phyloP scores from a whole-genome alignment of 1,140 invertebrate genomes.

The Macrobrachium nipponense region DNA sequence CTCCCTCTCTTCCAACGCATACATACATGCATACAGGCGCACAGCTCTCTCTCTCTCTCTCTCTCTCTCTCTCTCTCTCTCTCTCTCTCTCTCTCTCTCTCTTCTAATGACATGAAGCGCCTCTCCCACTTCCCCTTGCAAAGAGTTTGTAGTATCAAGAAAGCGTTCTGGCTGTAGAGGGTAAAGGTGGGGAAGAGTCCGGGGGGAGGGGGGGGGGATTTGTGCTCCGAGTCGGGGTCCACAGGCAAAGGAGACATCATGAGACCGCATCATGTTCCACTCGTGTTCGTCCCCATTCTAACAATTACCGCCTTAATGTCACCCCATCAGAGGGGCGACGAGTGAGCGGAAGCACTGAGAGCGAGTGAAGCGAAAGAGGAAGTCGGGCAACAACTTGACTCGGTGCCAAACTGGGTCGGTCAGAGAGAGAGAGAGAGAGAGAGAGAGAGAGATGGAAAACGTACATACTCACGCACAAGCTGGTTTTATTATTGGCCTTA shows the following conservation, averaged over 20 bases:
- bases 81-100: too few species aligned
- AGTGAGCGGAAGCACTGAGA: constrained; percentile 26
- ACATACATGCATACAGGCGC: too few species aligned
- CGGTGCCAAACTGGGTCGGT: constrained; percentile 17
- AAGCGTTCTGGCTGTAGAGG: background rate
- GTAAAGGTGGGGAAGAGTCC: too few species aligned
- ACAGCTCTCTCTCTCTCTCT: too few species aligned
- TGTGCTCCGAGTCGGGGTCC: background rate
- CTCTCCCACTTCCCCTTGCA: background rate
- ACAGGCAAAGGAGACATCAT: constrained; percentile 6
- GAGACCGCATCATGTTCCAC: constrained; percentile 26
- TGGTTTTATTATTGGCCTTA: too few species aligned
- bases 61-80: too few species aligned
- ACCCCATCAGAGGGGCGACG: constrained; percentile 19
- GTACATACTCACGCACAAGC: too few species aligned
- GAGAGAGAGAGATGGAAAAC: too few species aligned
- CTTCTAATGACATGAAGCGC: constrained; percentile 16
- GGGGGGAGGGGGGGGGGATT: too few species aligned
- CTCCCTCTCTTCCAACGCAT: background rate
- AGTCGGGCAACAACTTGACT: constrained; percentile 24
- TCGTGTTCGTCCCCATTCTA: constrained; percentile 25
- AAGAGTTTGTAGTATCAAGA: constrained; percentile 23
- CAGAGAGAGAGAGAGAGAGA: constrained; percentile 1
- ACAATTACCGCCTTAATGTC: constrained; percentile 25
- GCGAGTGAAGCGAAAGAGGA: constrained; percentile 20